A percentile compares a stretch with the other conserved stretches of the same genome.
phyloP scores from a whole-genome alignment of 1,140 invertebrate genomes.

The Caerostris darwini region DNA sequence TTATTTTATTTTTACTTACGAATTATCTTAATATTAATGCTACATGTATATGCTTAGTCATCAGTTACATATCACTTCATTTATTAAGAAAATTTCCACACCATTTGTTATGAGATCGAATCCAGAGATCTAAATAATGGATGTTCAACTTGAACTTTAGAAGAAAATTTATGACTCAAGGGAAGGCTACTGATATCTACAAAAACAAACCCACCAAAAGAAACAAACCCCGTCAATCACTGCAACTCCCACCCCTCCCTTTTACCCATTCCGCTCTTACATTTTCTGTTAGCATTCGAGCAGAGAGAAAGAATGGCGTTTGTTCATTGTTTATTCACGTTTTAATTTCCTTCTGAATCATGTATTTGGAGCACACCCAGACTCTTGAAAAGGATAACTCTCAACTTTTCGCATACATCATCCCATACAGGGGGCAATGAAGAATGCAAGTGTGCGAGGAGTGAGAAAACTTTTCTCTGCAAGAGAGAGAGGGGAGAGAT shows the following conservation, averaged over 20 bases:
- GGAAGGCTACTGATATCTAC: not conserved
- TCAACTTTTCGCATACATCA: slow-evolving; percentile 76
- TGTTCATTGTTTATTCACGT: slow-evolving; percentile 60
- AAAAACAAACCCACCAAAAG: not conserved
- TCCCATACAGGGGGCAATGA: slow-evolving; percentile 53
- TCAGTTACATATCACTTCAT: no score
- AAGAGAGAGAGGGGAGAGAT: not conserved
- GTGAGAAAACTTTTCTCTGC: slow-evolving; percentile 19
- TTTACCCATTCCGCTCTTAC: not conserved
- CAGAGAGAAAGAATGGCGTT: slow-evolving; percentile 38
- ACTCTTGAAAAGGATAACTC: slow-evolving; percentile 37
- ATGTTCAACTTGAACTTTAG: not conserved
- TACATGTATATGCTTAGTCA: no score
- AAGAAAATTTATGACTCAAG: not conserved
- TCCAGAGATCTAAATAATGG: not conserved
- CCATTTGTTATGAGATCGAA: no score
- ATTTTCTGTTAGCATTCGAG: slow-evolving; percentile 41
- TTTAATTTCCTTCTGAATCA: slow-evolving; percentile 73
- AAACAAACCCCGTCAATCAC: slow-evolving; percentile 43
- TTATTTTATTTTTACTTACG: no score
- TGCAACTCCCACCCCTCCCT: not conserved
- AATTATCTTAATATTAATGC: no score
- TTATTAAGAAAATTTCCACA: no score
- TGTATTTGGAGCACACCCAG: slow-evolving; percentile 58
- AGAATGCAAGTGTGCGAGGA: not conserved